Base-by-base conservation (phyloP, 2,888 invertebrate genomes). In the Epistrophe eligans region DNA sequence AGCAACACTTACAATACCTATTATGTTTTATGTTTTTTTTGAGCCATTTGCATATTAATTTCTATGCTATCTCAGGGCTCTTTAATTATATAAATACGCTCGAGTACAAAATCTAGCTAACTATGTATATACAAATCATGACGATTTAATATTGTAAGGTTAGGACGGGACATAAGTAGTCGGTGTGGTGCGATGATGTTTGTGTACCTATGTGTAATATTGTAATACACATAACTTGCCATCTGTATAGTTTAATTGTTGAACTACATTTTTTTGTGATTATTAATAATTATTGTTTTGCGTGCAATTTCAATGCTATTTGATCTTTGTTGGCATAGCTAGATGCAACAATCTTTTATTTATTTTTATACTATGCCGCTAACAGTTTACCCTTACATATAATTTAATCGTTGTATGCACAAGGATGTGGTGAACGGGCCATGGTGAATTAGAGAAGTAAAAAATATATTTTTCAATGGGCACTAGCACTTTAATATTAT, bases 401-500 rank as follows among this genome's bases (percentile, higher is more conserved):
- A 32, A 35, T 40, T 48, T 77, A 38, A 52, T 67, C n/a, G 35
- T 52, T 67, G 64, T 77, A 64, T 73, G 77, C 81, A 71, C 81
- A 81, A 79, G 76, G 76, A 84, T 84, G 72, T 80, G 76, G 70
- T 77, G 55, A 77, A 77, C 10, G 24, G 45, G 11, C 60, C 8
- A 24, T 52, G 2, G n/a, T 4, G 17, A 13, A 57, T 24, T 50
- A 67, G 24, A 35, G 5, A 11, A 77, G 71, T 24, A 10, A 32
- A 38, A 50, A 55, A 62, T 28, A 62, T n/a, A 24, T 2, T 60
- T 67, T 74, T 48, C 9, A 64, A 7, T 5, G 11, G 17, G 11
- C 58, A 55, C 35, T n/a, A n/a, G n/a, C n/a, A n/a, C n/a, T n/a
- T n/a, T n/a, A 35, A 17, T 8, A n/a, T 45, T 45, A 43, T 57